Evolutionary conservation across 2,888 invertebrate genomes (phyloP), one percentile per base, ranked within the genome.

Genomic region (Craniophora ligustri): DNA sequence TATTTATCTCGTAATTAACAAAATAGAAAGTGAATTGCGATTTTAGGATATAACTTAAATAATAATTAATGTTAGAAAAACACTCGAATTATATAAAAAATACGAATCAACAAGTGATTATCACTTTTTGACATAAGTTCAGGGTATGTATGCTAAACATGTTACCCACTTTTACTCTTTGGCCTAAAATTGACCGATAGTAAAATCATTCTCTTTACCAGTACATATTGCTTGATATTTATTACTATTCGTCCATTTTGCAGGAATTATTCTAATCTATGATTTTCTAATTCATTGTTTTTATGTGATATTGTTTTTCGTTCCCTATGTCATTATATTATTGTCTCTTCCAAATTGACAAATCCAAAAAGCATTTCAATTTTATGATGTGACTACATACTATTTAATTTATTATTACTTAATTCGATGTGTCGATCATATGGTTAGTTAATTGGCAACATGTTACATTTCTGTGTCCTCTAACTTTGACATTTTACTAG

Each of bases 131-230:
- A 63, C 61, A 47, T 66, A 50, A 65, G 72, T 75, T 78, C 75
- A 82, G 78, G 77, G 86, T 86, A 84, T 79, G 82, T 84, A 79
- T 81, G 72, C 75, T 78, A 80, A 26, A 78, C 76, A 76, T 79
- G 76, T 78, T 73, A 55, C 53, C 44, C 55, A 67, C 51, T 86
- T 86, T 88, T 86, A 84, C 86, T 85, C 80, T 80, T 82, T 78
- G 77, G 72, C 72, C 71, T 76, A 70, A 72, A 72, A 74, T 74
- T 65, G 73, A 73, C 56, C 39, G 41, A 48, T 60, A 53, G 15
- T 62, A 66, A 53, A 63, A 18, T 65, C 56, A 65, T 59, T 71
- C 54, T 42, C 30, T 46, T 55, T 30, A 51, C 35, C 44, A 41
- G n/a, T 36, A 40, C n/a, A n/a, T n/a, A n/a, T 38, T 41, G 19